Percentiles rank a stretch among this genome's conserved stretches.
phyloP scores from a whole-genome alignment of 1,140 invertebrate species.

The Papilio dardanus region DNA sequence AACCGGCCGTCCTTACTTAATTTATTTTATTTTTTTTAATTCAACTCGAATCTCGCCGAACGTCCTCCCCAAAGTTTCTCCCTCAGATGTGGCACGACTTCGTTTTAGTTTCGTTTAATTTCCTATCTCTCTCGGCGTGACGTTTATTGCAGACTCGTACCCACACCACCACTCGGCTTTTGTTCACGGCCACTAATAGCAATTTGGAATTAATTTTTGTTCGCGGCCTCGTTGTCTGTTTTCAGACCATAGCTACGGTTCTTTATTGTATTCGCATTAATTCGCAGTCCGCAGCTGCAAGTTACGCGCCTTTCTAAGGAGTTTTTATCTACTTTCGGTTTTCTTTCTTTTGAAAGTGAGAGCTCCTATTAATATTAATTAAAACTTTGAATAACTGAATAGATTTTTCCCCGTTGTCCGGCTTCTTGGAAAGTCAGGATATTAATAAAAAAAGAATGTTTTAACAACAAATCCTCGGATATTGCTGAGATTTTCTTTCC shows the following conservation, averaged over 20 bases:
- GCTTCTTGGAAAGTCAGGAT: slow-evolving; percentile 67
- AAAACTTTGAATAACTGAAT: slow-evolving; percentile 82
- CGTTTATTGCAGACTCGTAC: slow-evolving; percentile 68
- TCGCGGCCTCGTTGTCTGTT: slow-evolving; percentile 66
- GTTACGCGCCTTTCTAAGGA: slow-evolving; percentile 78
- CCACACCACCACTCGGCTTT: slow-evolving; percentile 65
- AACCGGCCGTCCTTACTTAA: slow-evolving; percentile 66
- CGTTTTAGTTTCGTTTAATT: slow-evolving; percentile 80
- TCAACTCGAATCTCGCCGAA: slow-evolving; percentile 52
- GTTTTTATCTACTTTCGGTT: slow-evolving; percentile 78
- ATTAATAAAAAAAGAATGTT: slow-evolving; percentile 75
- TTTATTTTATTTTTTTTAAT: slow-evolving; percentile 75
- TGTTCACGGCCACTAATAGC: slow-evolving; percentile 73
- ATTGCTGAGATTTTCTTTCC: slow-evolving; percentile 66
- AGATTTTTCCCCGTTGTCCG: slow-evolving; percentile 75
- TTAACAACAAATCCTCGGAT: slow-evolving; percentile 56
- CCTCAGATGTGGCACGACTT: slow-evolving; percentile 66
- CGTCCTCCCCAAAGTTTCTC: slow-evolving; percentile 56
- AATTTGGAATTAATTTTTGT: slow-evolving; percentile 75
- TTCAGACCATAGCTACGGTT: slow-evolving; percentile 58
- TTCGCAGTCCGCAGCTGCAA: slow-evolving; percentile 76
- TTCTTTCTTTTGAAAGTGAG: slow-evolving; percentile 79
- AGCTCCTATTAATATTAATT: slow-evolving; percentile 82
- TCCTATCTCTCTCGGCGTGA: slow-evolving; percentile 74
- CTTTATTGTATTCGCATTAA: slow-evolving; percentile 81